A percentile compares a stretch with the other conserved stretches of the same genome.
Evolutionary conservation across 2,888 invertebrate species (phyloP).

Genomic region (Agelastica alni): DNA sequence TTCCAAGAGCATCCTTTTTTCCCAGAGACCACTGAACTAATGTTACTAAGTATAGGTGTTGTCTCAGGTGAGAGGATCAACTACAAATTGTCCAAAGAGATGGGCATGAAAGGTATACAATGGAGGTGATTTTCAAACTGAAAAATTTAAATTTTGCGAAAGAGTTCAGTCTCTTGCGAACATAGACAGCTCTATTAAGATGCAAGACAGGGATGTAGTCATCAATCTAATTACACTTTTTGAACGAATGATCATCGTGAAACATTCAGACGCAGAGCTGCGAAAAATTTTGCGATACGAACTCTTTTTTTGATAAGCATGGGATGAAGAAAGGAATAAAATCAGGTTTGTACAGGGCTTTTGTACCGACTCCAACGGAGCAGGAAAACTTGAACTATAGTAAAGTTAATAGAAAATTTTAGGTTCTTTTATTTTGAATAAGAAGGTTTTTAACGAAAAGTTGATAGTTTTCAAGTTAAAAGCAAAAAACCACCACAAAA

Average conservation of each 20-base stretch:
- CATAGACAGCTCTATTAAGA: slow-evolving; percentile 22
- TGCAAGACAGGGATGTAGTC: slow-evolving; percentile 6
- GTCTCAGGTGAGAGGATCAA: slow-evolving; percentile 9
- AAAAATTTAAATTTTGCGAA: slow-evolving; percentile 36
- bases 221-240: too few relatives aligned
- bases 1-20: neutral
- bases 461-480: too few relatives aligned
- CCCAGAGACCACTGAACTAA: neutral
- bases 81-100: slow-evolving; percentile 17
- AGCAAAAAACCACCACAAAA: too few relatives aligned
- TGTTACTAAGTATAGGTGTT: neutral
- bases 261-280: too few relatives aligned
- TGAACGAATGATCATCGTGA: too few relatives aligned
- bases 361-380: too few relatives aligned
- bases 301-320: too few relatives aligned
- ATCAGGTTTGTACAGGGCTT: too few relatives aligned
- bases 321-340: too few relatives aligned
- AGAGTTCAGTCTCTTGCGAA: slow-evolving; percentile 32
- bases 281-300: too few relatives aligned
- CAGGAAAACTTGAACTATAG: slow-evolving; percentile 14
- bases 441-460: too few relatives aligned
- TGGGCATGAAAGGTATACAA: slow-evolving; percentile 28
- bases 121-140: slow-evolving; percentile 24
- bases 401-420: neutral
- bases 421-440: neutral